Conservation (phyloP, 2,113 vertebrate genomes). For the Xiphophorus maculatus region DNA sequence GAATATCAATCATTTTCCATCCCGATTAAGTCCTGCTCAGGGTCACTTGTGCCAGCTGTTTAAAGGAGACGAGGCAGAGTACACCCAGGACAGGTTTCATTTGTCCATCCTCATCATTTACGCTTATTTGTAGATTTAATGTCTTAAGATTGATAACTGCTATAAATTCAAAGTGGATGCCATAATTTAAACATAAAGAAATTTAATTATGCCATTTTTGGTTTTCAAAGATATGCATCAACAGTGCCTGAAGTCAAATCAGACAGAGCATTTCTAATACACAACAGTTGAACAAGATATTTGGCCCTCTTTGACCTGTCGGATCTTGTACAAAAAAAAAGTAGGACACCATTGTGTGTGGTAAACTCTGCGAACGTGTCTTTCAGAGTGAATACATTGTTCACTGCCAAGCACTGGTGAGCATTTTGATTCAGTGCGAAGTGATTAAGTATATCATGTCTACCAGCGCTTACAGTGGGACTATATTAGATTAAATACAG, state of each 20-base stretch:
- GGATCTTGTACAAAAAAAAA: slow-evolving; percentile 12
- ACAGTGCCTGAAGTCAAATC: neutral
- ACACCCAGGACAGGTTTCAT: neutral
- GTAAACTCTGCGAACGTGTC: slow-evolving; percentile 43
- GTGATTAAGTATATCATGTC: slow-evolving; percentile 81
- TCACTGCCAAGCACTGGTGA: slow-evolving; percentile 57
- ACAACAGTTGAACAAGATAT: too few relatives aligned
- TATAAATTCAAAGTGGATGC: neutral
- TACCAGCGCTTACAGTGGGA: slow-evolving; percentile 77
- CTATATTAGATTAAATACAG: slow-evolving; percentile 81
- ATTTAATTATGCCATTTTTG: neutral
- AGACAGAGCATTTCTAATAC: neutral
- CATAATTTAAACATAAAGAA: neutral
- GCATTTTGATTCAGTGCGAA: slow-evolving; percentile 70
- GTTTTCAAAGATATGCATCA: neutral
- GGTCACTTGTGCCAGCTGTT: neutral
- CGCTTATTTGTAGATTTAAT: neutral
- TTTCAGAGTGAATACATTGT: slow-evolving; percentile 62
- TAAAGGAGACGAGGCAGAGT: neutral
- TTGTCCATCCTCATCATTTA: neutral
- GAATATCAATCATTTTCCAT: neutral
- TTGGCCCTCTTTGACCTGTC: neutral
- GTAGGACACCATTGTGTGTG: slow-evolving; percentile 1
- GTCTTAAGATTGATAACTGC: neutral
- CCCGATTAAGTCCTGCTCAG: neutral